phyloP scores from a whole-genome alignment of 2,113 vertebrate species.

The Pycnonotus jocosus region DNA sequence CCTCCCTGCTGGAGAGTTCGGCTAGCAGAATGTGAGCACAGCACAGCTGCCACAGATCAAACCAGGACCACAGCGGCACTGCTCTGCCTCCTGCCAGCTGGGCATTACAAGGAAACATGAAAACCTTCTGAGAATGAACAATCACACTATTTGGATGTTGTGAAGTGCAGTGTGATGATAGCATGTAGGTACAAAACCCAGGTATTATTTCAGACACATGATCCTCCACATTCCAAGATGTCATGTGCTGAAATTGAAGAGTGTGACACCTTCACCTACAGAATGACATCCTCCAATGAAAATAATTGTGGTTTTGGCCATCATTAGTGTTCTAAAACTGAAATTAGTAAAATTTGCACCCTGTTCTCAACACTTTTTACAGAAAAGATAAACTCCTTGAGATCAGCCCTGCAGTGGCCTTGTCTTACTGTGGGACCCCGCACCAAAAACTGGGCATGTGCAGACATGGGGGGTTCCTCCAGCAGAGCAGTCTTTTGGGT shows the following conservation, averaged over 20 bases:
- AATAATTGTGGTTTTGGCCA: not conserved
- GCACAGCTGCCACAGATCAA: not conserved
- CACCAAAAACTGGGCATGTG: not conserved
- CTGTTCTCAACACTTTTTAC: not conserved
- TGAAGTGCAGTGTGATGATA: not conserved
- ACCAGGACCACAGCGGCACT: not conserved
- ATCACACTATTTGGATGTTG: fast-evolving
- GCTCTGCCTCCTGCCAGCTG: not conserved
- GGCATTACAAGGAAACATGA: not conserved
- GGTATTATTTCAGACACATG: fast-evolving
- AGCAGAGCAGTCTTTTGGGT: not conserved
- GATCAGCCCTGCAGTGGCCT: not conserved
- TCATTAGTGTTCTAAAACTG: fast-evolving
- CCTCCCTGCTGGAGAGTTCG: not conserved
- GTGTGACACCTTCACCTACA: not conserved
- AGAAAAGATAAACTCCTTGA: not conserved
- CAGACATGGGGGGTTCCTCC: not conserved
- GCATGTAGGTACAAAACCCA: fast-evolving
- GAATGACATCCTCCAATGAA: fast-evolving
- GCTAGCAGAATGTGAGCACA: fast-evolving
- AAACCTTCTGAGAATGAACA: fast-evolving
- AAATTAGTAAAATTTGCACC: not conserved
- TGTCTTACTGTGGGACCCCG: not conserved
- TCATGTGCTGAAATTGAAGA: not conserved
- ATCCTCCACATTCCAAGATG: not conserved